These are phyloP conservation scores for Catharus ustulatus DNA, from an alignment of 2,797 vertebrate genomes.

Conservation along the genomic window DNA sequence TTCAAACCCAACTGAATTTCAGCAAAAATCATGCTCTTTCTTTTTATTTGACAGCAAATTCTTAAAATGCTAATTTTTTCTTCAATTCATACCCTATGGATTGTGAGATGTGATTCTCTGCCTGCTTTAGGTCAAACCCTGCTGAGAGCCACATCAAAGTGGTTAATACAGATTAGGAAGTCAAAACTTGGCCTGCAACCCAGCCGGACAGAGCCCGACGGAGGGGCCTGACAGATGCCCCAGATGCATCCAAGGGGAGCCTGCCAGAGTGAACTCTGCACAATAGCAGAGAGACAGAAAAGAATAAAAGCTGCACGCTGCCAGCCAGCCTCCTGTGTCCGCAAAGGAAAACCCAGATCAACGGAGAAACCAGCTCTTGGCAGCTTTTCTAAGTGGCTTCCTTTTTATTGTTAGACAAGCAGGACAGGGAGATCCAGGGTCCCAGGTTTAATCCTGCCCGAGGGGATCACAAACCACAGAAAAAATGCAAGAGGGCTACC, in stretches of 20 bases:
- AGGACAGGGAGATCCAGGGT: not conserved
- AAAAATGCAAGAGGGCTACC: not conserved
- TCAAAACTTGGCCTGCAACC: conserved; percentile 13
- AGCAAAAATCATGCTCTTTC: not conserved
- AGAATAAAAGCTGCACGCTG: not conserved
- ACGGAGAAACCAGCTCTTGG: not conserved
- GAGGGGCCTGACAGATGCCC: conserved; percentile 7
- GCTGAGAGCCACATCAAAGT: not conserved
- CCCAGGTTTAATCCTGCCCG: not conserved
- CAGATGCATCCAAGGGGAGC: not conserved
- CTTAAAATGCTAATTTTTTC: not conserved
- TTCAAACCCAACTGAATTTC: not conserved
- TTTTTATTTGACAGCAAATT: not conserved
- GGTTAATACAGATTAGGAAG: conserved; percentile 35
- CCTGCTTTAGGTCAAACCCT: not conserved
- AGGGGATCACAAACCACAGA: not conserved
- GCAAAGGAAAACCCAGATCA: not conserved
- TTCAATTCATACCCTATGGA: not conserved
- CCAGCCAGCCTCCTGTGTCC: not conserved
- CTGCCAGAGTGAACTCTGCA: not conserved
- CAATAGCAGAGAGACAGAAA: not conserved
- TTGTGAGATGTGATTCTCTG: not conserved
- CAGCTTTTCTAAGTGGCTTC: not conserved
- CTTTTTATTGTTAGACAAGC: not conserved
- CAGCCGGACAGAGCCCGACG: not conserved